Evolutionary conservation across 1,140 invertebrate genomes (phyloP), one percentile per base, ranked within the genome.

Genomic region (Octopus sinensis): DNA sequence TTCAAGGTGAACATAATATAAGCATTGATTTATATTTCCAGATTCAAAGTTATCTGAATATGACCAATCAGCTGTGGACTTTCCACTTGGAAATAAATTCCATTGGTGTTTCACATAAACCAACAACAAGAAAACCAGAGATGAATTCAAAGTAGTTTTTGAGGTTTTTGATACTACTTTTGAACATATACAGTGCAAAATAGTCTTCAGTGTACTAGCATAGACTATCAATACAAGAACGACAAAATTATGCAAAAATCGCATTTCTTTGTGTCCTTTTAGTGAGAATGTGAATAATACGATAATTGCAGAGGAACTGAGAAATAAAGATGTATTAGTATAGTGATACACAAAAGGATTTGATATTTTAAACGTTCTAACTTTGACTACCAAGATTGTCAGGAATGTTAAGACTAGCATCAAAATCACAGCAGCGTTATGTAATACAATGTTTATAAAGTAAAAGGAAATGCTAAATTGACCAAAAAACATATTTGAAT

Each of bases 211-310:
- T 53, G 81, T 68, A 62, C 78, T 83, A 3, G 85, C 77, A 23
- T 81, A 54, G 54, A 85, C 78, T n/a, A 86, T 83, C 51, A 84
- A 84, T 53, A 88, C 56, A 10, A 90, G 77, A 9, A 87, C 84
- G 43, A 90, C 82, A 17, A 79, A 76, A 81, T 89, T 85, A 76
- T 90, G 88, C 30, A 89, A 54, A 82, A 89, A 89, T 17, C 88
- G 62, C 5, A 85, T 13, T 83, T 89, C 88, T 78, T 89, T 89
- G 78, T 89, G 88, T 12, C 81, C 78, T 75, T 86, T 84, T 54
- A 79, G 54, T 10, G 86, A 88, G 82, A 88, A 88, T 4, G 85
- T 10, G 17, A 86, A 53, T 23, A 90, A 81, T 7, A 90, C 51
- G 7, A 76, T 23, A 5, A 77, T 4, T 4, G 51, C 23, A 30